Conservation (phyloP, 2,797 vertebrate genomes). For the Telmatherina bonti region DNA sequence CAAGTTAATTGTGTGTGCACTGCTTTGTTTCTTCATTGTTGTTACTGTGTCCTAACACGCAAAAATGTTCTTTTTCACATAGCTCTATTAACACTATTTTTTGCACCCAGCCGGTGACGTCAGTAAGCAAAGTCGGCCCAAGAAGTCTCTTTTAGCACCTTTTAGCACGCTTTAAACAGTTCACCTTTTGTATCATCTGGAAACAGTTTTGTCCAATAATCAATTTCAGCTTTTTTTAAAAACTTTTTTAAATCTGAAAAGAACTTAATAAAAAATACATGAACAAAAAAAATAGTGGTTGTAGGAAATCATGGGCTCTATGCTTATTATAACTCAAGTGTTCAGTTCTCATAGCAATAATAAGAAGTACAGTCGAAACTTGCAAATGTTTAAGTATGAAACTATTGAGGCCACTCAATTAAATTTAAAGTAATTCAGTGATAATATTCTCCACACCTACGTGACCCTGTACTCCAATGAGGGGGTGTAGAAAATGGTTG, state of each 20-base stretch:
- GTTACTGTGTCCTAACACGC: not conserved
- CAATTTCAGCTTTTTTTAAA: too few relatives aligned
- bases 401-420: not conserved
- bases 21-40: not conserved
- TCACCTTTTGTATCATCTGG: not conserved
- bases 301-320: too few relatives aligned
- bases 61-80: not conserved
- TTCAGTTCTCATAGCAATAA: not conserved
- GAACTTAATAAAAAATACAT: too few relatives aligned
- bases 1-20: conserved; percentile 23
- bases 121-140: not conserved
- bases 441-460: not conserved
- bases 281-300: too few relatives aligned
- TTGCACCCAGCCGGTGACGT: not conserved
- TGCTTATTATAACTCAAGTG: not conserved
- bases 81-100: not conserved
- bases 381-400: not conserved
- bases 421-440: not conserved
- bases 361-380: not conserved
- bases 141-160: not conserved
- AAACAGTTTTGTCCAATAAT: too few relatives aligned
- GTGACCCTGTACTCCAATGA: not conserved
- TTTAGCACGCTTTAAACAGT: not conserved
- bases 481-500: not conserved
- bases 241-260: too few relatives aligned